Conservation (phyloP, 2,888 invertebrate genomes). For the Pterobdella sp. region DNA sequence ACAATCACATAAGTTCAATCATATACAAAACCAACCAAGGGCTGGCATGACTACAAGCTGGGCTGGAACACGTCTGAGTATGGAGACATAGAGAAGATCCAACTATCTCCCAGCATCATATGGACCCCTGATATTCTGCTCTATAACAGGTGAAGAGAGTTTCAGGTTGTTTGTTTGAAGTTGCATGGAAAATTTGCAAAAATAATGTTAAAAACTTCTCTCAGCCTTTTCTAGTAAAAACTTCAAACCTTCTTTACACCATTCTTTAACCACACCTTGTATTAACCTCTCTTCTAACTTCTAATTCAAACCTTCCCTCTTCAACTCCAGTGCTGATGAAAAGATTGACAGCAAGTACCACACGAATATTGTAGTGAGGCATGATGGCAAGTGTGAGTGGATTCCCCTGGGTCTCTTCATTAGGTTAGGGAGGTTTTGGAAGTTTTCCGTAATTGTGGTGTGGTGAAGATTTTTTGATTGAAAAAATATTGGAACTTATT, state of each 20-base stretch:
- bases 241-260: too few species aligned
- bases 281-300: too few species aligned
- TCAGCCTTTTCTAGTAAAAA: too few species aligned
- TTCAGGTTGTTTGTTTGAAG: too few species aligned
- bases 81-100: slow-evolving; percentile 40
- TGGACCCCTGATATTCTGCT: slow-evolving; percentile 43
- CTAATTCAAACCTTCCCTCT: not conserved
- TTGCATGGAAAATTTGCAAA: too few species aligned
- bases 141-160: slow-evolving; percentile 41
- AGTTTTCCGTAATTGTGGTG: too few species aligned
- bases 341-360: slow-evolving; percentile 40
- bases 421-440: not conserved
- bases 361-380: slow-evolving; percentile 38
- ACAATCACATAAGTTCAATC: too few species aligned
- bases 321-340: slow-evolving; percentile 38
- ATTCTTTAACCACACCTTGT: too few species aligned
- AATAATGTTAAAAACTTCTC: too few species aligned
- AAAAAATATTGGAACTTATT: too few species aligned
- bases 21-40: slow-evolving; percentile 33
- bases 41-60: slow-evolving; percentile 41
- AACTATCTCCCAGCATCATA: slow-evolving; percentile 39
- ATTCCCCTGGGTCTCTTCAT: slow-evolving; percentile 40
- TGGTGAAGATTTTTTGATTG: too few species aligned
- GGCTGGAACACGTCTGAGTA: slow-evolving; percentile 39
- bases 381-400: slow-evolving; percentile 37